phyloP scores from a whole-genome alignment of 2,113 vertebrate genomes.

The Nyctibius bracteatus region DNA sequence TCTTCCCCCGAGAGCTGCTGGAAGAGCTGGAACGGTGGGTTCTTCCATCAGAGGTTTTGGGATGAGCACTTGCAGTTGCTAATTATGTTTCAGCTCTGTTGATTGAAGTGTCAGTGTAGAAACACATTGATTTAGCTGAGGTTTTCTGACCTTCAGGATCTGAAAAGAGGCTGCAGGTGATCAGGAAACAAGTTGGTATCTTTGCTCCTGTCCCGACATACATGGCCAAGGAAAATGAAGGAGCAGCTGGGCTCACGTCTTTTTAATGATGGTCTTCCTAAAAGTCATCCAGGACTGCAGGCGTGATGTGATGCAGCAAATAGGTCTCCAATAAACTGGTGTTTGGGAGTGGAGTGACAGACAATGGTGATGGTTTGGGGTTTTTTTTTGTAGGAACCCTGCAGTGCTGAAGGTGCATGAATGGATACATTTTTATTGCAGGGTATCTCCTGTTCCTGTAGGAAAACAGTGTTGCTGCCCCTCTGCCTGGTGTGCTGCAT shows the following conservation, averaged over 20 bases:
- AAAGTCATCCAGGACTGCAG: background rate
- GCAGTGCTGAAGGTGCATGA: background rate
- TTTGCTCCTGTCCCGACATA: background rate
- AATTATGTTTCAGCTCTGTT: background rate
- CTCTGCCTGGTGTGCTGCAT: background rate
- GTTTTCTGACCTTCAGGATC: background rate
- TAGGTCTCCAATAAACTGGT: background rate
- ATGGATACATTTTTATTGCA: background rate
- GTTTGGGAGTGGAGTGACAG: background rate
- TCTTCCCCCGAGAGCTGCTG: background rate
- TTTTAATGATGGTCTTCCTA: background rate
- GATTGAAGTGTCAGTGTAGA: background rate
- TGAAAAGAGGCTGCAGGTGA: background rate
- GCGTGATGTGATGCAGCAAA: background rate
- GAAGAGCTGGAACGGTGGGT: background rate
- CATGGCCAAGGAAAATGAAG: background rate
- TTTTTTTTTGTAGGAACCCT: background rate
- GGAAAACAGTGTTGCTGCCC: background rate
- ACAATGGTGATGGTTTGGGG: background rate
- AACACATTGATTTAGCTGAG: background rate
- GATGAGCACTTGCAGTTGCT: background rate
- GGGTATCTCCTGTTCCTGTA: background rate
- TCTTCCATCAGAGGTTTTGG: background rate
- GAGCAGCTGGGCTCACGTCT: background rate
- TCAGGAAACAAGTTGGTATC: background rate